Conservation (phyloP, 1,140 invertebrate genomes). For the Theocolax elegans region DNA sequence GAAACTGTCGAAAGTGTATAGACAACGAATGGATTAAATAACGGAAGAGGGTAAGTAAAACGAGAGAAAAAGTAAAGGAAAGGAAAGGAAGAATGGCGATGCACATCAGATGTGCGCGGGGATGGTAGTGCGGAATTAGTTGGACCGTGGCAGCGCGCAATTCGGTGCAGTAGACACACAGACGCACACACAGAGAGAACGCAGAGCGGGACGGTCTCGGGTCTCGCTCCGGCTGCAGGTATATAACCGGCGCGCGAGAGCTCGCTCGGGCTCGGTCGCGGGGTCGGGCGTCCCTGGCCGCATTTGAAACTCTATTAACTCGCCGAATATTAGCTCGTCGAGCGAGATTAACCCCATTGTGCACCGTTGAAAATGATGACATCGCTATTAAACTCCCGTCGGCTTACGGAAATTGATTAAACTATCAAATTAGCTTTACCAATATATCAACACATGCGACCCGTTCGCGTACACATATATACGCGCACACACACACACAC, state of each 20-base stretch:
- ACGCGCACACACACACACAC: background rate
- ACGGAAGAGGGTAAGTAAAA: background rate
- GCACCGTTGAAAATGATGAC: conserved; percentile 68
- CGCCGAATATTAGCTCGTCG: conserved; percentile 67
- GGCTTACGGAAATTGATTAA: conserved; percentile 68
- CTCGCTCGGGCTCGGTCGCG: conserved; percentile 34
- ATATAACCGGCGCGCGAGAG: no score
- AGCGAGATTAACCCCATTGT: conserved; percentile 67
- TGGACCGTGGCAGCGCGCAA: conserved; percentile 34
- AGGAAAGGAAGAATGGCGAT: background rate
- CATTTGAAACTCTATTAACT: conserved; percentile 68
- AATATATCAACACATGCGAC: conserved; percentile 62
- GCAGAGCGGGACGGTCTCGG: background rate
- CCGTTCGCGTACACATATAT: conserved; percentile 21
- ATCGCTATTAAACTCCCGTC: conserved; percentile 68
- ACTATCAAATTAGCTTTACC: conserved; percentile 68
- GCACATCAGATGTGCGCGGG: no score
- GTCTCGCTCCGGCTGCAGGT: background rate
- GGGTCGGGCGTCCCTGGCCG: conserved; percentile 56
- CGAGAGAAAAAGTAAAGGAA: conserved; percentile 10
- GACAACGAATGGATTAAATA: no score
- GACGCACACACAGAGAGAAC: background rate
- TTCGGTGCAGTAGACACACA: conserved; percentile 28
- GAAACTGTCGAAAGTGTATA: no score
- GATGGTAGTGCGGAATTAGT: conserved; percentile 39